phyloP scores from a whole-genome alignment of 1,140 invertebrate species.

The Cyphomyrmex costatus region DNA sequence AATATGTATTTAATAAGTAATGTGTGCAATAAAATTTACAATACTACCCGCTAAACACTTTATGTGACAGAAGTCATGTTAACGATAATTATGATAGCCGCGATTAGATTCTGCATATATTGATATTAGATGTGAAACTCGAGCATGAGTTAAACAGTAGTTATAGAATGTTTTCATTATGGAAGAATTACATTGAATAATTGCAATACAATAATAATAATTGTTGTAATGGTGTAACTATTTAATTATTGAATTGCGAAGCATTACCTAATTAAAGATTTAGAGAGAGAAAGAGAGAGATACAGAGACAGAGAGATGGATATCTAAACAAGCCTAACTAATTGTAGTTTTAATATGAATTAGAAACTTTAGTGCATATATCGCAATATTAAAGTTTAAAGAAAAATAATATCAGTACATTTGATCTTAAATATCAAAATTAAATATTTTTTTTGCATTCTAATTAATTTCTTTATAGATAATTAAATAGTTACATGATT shows the following conservation, averaged over 20 bases:
- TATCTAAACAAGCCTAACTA: constrained; percentile 1
- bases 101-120: neutral
- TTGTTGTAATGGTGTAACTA: constrained; percentile 35
- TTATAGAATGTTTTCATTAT: constrained; percentile 3
- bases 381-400: neutral
- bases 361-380: constrained; percentile 5
- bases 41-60: neutral
- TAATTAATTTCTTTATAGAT: constrained; percentile 25
- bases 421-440: constrained; percentile 23
- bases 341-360: constrained; percentile 3
- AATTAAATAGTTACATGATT: constrained; percentile 34
- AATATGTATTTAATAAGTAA: neutral
- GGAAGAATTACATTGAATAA: constrained; percentile 26
- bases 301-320: too few species aligned
- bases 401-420: constrained; percentile 9
- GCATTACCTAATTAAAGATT: constrained; percentile 15
- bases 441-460: constrained; percentile 31
- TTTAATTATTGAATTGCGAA: constrained; percentile 9
- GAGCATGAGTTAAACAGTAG: too few species aligned
- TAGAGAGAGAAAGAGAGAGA: too few species aligned
- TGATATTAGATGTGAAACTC: constrained; percentile 8
- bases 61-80: neutral
- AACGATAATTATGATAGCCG: neutral
- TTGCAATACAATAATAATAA: neutral
- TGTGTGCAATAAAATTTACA: neutral